Conservation (phyloP, 2,888 invertebrate genomes). For the Horisme vitalbata region DNA sequence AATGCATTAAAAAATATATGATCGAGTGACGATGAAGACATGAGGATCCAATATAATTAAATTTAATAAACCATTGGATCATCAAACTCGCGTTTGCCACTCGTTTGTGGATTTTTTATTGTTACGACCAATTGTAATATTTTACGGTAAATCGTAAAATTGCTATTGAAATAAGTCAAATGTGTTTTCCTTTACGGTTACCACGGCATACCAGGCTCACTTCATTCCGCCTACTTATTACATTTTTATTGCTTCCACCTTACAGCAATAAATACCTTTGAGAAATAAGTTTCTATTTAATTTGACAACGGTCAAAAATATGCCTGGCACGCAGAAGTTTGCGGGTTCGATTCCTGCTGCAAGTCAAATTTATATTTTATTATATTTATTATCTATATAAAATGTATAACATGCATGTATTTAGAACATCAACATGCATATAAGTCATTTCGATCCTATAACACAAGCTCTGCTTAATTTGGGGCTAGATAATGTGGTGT, state of each 20-base stretch:
- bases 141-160: slow-evolving; percentile 66
- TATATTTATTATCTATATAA: too few relatives aligned
- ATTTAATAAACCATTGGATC: slow-evolving; percentile 21
- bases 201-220: slow-evolving; percentile 50
- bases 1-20: too few relatives aligned
- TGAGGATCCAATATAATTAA: neutral
- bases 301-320: too few relatives aligned
- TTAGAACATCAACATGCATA: too few relatives aligned
- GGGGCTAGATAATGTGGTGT: too few relatives aligned
- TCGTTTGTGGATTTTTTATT: slow-evolving; percentile 54
- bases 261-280: neutral
- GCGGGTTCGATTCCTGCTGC: too few relatives aligned
- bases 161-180: slow-evolving; percentile 60
- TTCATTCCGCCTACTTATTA: slow-evolving; percentile 33
- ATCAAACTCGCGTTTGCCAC: slow-evolving; percentile 32
- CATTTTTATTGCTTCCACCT: slow-evolving; percentile 5
- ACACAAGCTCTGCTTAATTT: too few relatives aligned
- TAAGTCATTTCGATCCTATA: too few relatives aligned
- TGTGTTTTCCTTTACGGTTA: slow-evolving; percentile 55
- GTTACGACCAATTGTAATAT: slow-evolving; percentile 65
- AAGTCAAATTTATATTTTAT: too few relatives aligned
- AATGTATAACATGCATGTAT: too few relatives aligned
- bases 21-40: neutral
- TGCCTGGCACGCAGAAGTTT: too few relatives aligned
- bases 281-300: neutral